Conservation (phyloP, 2,888 invertebrate species). For the Cenopis cana region DNA sequence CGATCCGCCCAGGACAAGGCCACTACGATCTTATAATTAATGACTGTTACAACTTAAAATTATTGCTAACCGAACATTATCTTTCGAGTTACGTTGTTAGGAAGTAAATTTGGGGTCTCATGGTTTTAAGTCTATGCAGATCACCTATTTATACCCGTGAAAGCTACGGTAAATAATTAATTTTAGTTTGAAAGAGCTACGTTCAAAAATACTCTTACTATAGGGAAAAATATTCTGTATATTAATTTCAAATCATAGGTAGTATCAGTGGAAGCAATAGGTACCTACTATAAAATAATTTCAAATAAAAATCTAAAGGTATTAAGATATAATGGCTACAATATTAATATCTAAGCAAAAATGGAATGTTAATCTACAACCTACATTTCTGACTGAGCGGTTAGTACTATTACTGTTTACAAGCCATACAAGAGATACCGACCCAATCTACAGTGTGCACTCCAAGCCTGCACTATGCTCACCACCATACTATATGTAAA, state of each 20-base stretch:
- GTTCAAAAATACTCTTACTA: constrained; percentile 11
- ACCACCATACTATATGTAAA: constrained; percentile 29
- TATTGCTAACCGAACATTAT: constrained; percentile 49
- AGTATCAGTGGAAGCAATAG: constrained; percentile 26
- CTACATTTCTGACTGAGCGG: constrained; percentile 61
- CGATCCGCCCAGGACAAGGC: constrained; percentile 46
- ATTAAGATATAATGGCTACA: constrained; percentile 24
- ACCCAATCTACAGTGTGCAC: constrained; percentile 38
- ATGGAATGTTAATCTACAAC: constrained; percentile 78
- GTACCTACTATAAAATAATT: not conserved
- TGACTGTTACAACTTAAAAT: constrained; percentile 48
- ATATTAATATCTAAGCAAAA: constrained; percentile 46
- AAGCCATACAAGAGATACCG: constrained; percentile 47
- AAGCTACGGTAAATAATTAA: constrained; percentile 24
- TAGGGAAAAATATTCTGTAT: constrained; percentile 21
- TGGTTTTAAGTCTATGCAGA: constrained; percentile 14
- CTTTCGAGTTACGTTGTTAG: constrained; percentile 25
- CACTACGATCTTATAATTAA: constrained; percentile 48
- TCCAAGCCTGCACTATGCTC: constrained; percentile 32
- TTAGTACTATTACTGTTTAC: constrained; percentile 58
- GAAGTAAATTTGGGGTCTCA: constrained; percentile 31
- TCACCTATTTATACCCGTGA: constrained; percentile 9
- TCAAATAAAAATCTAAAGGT: constrained; percentile 14
- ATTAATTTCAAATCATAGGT: constrained; percentile 10
- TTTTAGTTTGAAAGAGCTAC: constrained; percentile 15